Conservation (phyloP, 1,140 invertebrate species). For the Paralvinella palmiformis region DNA sequence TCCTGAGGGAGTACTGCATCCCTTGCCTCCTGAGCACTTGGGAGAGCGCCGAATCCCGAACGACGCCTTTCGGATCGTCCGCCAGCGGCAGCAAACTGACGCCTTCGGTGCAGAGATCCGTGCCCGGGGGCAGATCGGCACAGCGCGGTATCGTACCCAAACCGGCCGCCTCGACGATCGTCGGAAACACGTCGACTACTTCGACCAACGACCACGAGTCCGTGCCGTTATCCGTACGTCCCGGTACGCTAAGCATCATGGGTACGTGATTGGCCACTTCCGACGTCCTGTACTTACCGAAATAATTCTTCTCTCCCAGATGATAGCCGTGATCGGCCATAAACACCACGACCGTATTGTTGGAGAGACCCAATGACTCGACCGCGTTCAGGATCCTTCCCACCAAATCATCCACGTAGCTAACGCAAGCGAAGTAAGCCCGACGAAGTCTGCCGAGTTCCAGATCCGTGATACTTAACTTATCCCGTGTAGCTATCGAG, state of each 20-base stretch:
- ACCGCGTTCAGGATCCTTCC: too few relatives aligned
- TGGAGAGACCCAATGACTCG: slow-evolving; percentile 19
- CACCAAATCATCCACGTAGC: too few relatives aligned
- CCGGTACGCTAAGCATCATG: not conserved
- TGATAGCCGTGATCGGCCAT: too few relatives aligned
- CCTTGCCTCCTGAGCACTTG: slow-evolving; percentile 60
- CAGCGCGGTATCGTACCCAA: slow-evolving; percentile 57
- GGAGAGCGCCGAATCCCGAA: slow-evolving; percentile 57
- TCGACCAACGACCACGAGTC: slow-evolving; percentile 59
- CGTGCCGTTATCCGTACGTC: not conserved
- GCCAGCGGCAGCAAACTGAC: slow-evolving; percentile 53
- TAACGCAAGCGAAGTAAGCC: too few relatives aligned
- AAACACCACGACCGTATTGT: slow-evolving; percentile 24
- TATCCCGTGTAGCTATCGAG: too few relatives aligned
- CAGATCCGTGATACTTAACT: too few relatives aligned
- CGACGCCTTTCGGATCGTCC: not conserved
- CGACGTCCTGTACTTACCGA: slow-evolving; percentile 2
- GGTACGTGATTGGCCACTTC: not conserved
- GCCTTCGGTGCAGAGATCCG: slow-evolving; percentile 65
- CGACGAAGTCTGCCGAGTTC: too few relatives aligned
- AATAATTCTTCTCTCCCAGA: slow-evolving; percentile 22
- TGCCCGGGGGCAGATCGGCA: slow-evolving; percentile 42
- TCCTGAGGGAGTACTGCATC: slow-evolving; percentile 72
- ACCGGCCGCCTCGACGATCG: slow-evolving; percentile 65
- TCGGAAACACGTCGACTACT: slow-evolving; percentile 78